Base-by-base conservation (phyloP, 2,113 vertebrate species). In the Percopsis transmontana region DNA sequence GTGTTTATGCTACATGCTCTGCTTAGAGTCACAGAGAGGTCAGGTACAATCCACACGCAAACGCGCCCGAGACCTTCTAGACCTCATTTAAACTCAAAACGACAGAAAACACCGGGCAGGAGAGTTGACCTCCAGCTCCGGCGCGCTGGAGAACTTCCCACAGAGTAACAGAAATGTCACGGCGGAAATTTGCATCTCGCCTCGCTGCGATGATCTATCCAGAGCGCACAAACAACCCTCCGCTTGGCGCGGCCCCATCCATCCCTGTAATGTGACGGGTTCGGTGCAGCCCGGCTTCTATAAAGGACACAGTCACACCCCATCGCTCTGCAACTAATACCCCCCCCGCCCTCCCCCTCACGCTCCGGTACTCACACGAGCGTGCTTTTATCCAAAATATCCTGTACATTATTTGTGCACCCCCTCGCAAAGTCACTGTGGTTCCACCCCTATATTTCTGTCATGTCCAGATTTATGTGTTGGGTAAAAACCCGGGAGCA, bases 191-290 rank as follows among this genome's bases (percentile, higher is more conserved):
- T 69, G 78, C 72, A 72, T 74, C 68, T 59, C 47, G 27, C 59
- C 54, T 59, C 47, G 27, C 59, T 51, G 72, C 79, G 79, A 70
- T 38, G 24, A 78, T 81, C 79, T 72, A 73, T 84, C 75, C 76
- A 56, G 50, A 58, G 61, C 68, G 58, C 42, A 50, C 16, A 67
- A 33, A n/a, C 24, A 55, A 27, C 8, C n/a, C n/a, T n/a, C n/a
- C n/a, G n/a, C n/a, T n/a, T n/a, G n/a, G 40, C 73, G 54, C 67
- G 50, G 54, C 45, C 75, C 74, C 58, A 77, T 77, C 74, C 66
- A 60, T 72, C 59, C 60, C 64, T 44, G 63, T 62, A 62, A 71
- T 80, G 55, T 77, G 65, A 70, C 70, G 68, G 72, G 57, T 55
- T 41, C 18, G 20, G 69, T 58, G 42, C 58, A 66, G 47, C 45